Base-by-base conservation (phyloP, 2,888 invertebrate species). In the Congeria kusceri region DNA sequence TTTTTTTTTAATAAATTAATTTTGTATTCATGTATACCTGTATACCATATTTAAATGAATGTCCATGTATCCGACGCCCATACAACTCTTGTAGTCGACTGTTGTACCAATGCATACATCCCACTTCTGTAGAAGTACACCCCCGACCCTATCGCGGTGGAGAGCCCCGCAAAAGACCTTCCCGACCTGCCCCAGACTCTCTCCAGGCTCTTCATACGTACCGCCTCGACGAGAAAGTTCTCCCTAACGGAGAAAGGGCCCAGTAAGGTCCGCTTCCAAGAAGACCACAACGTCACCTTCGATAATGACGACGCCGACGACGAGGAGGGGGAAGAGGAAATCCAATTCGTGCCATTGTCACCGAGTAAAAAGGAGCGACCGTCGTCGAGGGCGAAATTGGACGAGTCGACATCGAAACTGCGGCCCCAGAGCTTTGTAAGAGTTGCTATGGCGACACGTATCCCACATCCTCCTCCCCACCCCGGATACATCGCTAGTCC, bases 381-480 rank as follows among this genome's bases (percentile, higher is more conserved):
- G 29, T 66, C 63, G 0, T 83, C 83, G 18, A 46, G 83, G 13
- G 73, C 83, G 9, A 79, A 71, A 29, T 74, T 80, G 25, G 80
- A 80, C 32, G 79, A 79, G 23, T 56, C 29, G 18, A 61, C 63
- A 13, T 79, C 77, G 18, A 77, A 71, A 64, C 47, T 80, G 61
- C 61, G 77, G 32, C 62, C 27, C 1, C 74, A 77, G 9, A 49
- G 79, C 72, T 83, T 83, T 72, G 83, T 83, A 83, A 75, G 77
- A 58, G 62, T 15, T 25, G 15, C 61, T 25, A 39, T n/a, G 39
- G 39, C 39, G 1, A 11, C 13, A 39, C 39, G 15, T 15, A 39
- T 7, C 39, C 39, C 9, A 39, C 4, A 39, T 39, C 15, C 39
- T 9, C 3, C 3, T 39, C 39, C 39, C 39, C 32, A 7, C 32